Conservation (phyloP, 2,888 invertebrate genomes). For the Rugalucina vietnamica region DNA sequence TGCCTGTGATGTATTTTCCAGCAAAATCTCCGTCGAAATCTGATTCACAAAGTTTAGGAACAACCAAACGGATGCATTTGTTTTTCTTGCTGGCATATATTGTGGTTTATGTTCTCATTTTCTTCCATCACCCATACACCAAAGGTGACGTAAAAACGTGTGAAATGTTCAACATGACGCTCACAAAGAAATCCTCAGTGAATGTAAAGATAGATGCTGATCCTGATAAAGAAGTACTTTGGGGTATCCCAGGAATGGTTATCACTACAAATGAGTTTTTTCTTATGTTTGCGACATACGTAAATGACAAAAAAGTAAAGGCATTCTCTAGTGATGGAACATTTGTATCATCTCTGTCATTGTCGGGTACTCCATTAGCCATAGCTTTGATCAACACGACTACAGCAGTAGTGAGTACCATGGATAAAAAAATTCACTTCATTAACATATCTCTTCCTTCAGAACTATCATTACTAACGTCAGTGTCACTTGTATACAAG, state of each 20-base stretch:
- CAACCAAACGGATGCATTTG: no score
- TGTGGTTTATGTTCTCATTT: no score
- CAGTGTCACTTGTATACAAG: not conserved
- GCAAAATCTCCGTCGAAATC: no score
- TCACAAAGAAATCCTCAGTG: no score
- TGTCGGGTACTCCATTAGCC: not conserved
- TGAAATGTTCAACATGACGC: no score
- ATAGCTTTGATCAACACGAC: not conserved
- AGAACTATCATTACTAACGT: not conserved
- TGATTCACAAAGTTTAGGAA: no score
- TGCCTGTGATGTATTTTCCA: no score
- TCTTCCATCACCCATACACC: no score
- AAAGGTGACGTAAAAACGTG: no score
- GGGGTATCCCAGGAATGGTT: not conserved
- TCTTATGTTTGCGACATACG: not conserved
- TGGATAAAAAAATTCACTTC: not conserved
- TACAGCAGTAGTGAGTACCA: not conserved
- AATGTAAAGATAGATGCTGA: no score
- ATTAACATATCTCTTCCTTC: not conserved
- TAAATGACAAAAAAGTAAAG: not conserved
- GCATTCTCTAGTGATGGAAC: not conserved
- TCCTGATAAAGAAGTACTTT: no score
- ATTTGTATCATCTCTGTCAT: not conserved
- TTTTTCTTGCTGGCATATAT: no score
- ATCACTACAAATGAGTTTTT: not conserved